Conservation (phyloP, 1,140 invertebrate species). For the Drosophila mauritiana region DNA sequence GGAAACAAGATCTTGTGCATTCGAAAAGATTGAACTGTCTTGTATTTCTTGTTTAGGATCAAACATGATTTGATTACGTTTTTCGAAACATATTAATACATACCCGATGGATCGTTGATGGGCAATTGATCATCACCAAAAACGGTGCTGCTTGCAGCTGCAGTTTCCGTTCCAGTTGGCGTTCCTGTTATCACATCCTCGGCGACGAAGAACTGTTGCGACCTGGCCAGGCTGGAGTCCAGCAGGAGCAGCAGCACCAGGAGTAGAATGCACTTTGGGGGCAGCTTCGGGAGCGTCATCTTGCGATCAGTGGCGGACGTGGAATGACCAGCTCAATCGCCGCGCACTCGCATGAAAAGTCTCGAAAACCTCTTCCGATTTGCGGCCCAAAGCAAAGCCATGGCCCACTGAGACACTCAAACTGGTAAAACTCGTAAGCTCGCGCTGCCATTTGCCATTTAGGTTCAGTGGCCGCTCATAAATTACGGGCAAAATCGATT, state of each 20-base stretch:
- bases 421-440: slow-evolving; percentile 71
- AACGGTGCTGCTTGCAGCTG: background rate
- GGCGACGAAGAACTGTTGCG: slow-evolving; percentile 18
- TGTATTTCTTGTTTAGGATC: too few relatives aligned
- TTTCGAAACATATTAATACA: slow-evolving; percentile 2
- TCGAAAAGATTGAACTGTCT: too few relatives aligned
- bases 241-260: slow-evolving; percentile 11
- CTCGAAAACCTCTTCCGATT: slow-evolving; percentile 70
- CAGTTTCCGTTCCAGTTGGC: background rate
- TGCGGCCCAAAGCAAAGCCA: slow-evolving; percentile 41
- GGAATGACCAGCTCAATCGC: slow-evolving; percentile 12
- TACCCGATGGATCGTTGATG: slow-evolving; percentile 67
- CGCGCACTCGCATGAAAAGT: slow-evolving; percentile 55
- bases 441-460: slow-evolving; percentile 68
- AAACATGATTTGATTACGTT: too few relatives aligned
- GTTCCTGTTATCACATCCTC: slow-evolving; percentile 14
- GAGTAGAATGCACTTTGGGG: background rate
- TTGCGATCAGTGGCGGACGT: slow-evolving; percentile 44
- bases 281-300: slow-evolving; percentile 19
- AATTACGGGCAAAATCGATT: slow-evolving; percentile 45
- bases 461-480: slow-evolving; percentile 71
- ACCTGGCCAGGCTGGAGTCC: slow-evolving; percentile 2
- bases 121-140: background rate
- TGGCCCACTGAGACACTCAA: slow-evolving; percentile 41
- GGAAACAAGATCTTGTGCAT: too few relatives aligned